Conservation (phyloP, 2,113 vertebrate species). For the Xyrauchen texanus region DNA sequence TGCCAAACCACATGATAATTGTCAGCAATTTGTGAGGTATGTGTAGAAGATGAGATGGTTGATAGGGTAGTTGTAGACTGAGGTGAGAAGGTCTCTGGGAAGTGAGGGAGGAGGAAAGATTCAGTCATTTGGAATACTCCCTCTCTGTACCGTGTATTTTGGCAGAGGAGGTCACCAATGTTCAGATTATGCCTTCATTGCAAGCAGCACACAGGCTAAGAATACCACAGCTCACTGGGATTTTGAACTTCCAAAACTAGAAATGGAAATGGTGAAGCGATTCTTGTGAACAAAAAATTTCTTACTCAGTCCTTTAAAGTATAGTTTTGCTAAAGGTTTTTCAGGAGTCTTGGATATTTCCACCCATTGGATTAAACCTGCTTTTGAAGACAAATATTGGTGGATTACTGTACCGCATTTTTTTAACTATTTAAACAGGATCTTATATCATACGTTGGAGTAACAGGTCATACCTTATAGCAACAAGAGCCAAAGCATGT, state of each 20-base stretch:
- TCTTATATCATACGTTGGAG: neutral
- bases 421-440: neutral
- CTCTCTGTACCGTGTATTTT: conserved; percentile 55
- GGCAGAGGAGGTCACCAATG: conserved; percentile 25
- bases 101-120: conserved; percentile 45
- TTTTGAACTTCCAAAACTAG: neutral
- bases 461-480: conserved; percentile 6
- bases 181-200: conserved; percentile 45
- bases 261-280: no score
- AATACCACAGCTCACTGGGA: conserved; percentile 4
- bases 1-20: conserved; percentile 39
- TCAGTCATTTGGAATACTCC: conserved; percentile 63
- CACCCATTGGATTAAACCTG: conserved; percentile 50
- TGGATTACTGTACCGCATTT: neutral
- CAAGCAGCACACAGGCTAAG: conserved; percentile 16
- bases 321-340: neutral
- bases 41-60: conserved; percentile 45
- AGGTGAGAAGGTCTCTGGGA: conserved; percentile 40
- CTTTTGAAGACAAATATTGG: conserved; percentile 10
- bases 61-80: conserved; percentile 38
- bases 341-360: neutral
- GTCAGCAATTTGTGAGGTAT: conserved; percentile 43
- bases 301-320: neutral
- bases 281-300: neutral
- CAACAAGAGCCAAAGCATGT: conserved; percentile 55